phyloP scores from a whole-genome alignment of 2,113 vertebrate genomes.

The Petroica traversi region DNA sequence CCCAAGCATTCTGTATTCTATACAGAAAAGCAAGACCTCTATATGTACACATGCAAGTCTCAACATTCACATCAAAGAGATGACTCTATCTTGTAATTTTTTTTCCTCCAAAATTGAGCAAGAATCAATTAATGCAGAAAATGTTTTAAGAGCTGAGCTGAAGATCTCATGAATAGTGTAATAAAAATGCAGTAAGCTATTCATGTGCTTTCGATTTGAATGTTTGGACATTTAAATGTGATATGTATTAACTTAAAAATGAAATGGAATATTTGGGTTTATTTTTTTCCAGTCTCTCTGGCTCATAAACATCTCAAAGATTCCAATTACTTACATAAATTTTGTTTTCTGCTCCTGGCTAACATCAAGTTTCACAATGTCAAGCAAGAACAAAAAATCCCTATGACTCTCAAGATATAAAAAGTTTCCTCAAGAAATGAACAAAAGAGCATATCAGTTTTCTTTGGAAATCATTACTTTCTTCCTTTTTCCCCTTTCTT shows the following conservation, averaged over 20 bases:
- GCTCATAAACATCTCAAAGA: neutral
- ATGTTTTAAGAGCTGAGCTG: neutral
- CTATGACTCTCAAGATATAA: neutral
- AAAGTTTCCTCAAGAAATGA: neutral
- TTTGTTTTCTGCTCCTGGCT: neutral
- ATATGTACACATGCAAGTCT: neutral
- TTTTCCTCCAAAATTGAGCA: neutral
- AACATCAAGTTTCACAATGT: neutral
- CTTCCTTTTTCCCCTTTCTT: neutral
- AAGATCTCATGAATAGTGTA: neutral
- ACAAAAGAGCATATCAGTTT: neutral
- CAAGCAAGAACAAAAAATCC: neutral
- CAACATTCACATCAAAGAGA: neutral
- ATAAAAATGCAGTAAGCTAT: neutral
- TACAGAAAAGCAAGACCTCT: neutral
- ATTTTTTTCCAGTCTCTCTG: neutral
- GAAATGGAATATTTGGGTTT: accelerated
- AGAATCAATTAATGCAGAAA: neutral
- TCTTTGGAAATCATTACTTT: neutral
- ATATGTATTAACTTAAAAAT: neutral
- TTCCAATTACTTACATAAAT: neutral
- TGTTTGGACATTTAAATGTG: neutral
- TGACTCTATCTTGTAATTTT: neutral
- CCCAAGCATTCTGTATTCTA: neutral
- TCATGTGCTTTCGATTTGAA: neutral